phyloP scores from a whole-genome alignment of 92 coral and sea anemone species.

The Metridium senile region DNA sequence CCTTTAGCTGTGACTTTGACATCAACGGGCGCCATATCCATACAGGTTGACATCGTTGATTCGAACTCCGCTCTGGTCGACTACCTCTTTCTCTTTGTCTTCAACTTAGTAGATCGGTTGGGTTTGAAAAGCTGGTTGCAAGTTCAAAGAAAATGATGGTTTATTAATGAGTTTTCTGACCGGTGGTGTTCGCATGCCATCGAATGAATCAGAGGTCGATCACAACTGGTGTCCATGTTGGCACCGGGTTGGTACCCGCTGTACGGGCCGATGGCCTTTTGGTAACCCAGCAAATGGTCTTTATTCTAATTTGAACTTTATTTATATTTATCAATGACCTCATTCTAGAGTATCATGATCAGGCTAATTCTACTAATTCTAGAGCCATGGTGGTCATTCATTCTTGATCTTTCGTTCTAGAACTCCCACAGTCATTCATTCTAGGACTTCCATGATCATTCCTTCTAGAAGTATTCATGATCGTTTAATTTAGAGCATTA shows the following conservation, averaged over 20 bases:
- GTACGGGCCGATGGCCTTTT: not conserved
- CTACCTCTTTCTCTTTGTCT: slow-evolving; percentile 4
- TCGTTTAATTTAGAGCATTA: no score
- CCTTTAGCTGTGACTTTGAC: slow-evolving; percentile 29
- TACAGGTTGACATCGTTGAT: slow-evolving; percentile 50
- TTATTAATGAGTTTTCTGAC: slow-evolving; percentile 16
- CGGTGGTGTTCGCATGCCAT: slow-evolving; percentile 40
- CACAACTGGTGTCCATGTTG: slow-evolving; percentile 22
- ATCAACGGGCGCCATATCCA: slow-evolving; percentile 44
- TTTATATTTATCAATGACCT: not conserved
- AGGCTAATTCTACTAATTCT: not conserved
- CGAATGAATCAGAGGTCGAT: slow-evolving; percentile 36
- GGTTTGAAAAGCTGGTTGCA: slow-evolving; percentile 40
- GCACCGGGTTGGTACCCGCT: slow-evolving; percentile 19
- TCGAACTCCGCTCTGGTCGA: slow-evolving; percentile 4
- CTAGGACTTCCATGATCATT: no score
- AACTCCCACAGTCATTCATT: no score
- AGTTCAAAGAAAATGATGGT: slow-evolving; percentile 33
- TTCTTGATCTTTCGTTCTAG: no score
- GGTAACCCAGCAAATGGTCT: not conserved
- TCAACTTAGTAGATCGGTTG: not conserved
- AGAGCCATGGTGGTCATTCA: no score
- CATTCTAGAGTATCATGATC: not conserved
- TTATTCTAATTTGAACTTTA: not conserved
- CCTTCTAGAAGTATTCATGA: no score